Evolutionary conservation across 2,113 vertebrate genomes (phyloP).

Genomic region (Australoheros scitulus): DNA sequence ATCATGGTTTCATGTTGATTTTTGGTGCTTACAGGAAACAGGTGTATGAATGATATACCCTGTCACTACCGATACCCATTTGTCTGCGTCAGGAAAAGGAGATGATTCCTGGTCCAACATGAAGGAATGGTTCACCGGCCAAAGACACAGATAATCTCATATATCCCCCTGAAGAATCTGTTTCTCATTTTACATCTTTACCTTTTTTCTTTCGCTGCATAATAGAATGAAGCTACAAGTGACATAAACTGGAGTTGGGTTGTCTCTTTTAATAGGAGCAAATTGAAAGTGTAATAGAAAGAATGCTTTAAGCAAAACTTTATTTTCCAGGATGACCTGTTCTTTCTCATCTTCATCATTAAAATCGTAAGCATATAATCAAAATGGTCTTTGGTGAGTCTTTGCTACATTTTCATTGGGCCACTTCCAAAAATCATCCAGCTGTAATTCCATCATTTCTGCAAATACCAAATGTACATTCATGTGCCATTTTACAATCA

Average conservation of each 20-base stretch:
- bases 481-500: too few relatives aligned
- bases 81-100: neutral
- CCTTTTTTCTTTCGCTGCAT: neutral
- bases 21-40: neutral
- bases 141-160: neutral
- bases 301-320: neutral
- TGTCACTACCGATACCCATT: neutral
- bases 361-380: neutral
- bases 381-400: neutral
- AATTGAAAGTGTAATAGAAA: too few relatives aligned
- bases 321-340: neutral
- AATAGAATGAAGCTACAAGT: neutral
- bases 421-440: too few relatives aligned
- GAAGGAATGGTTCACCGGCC: neutral
- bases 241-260: neutral
- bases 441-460: too few relatives aligned
- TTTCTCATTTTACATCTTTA: neutral
- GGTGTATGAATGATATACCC: neutral
- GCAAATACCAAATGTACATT: too few relatives aligned
- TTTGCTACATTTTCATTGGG: neutral
- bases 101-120: neutral
- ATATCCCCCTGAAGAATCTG: neutral
- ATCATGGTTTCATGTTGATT: neutral
- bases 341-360: neutral
- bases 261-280: neutral